Base-by-base conservation (phyloP, 2,888 invertebrate species). In the Leistus spinibarbis region DNA sequence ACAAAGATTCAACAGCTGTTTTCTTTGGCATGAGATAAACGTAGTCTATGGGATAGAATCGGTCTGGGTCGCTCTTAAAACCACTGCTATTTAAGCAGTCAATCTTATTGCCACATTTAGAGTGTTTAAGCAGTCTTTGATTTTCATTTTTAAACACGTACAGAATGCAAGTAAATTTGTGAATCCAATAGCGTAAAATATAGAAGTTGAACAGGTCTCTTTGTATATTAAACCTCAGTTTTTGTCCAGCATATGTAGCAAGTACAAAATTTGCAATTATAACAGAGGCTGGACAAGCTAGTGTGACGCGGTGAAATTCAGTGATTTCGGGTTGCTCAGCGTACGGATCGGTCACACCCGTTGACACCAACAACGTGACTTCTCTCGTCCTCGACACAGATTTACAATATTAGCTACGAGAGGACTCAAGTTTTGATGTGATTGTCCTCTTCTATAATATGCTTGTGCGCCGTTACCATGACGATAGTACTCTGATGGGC, bases 331-430 rank as follows among this genome's bases (percentile, higher is more conserved):
- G 40, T 40, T 40, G 40, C 13, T 10, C 10, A 10, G 10, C 40
- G 40, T 40, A 60, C 60, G 13, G 60, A 17, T 60, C 22, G 60
- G 60, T 60, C 60, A 60, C 60, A 60, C 19, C 17, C 60, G 60
- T 60, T 60, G 60, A 60, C 60, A 60, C 60, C 17, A 60, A 20
- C 40, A 4, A 40, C 60, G 17, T 60, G 22, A 60, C 60, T 17
- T 54, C 22, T 10, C 56, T 56, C 56, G 40, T 10, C 13, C 40
- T 40, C 13, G 40, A 13, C 13, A 40, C 40, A 10, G 7, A n/a
- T n/a, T n/a, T 40, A 10, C 40, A 13, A 13, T 5, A 13, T 40
- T 40, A 13, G 40, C 40, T 13, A 40, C 40, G 40, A 7, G 40
- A 40, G 40, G 7, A 5, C 40, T 27, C 5, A 9, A 27, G 27